A percentile compares a stretch with the other conserved stretches of the same genome.
Conservation (phyloP, 2,113 vertebrate species). For the Pseudorasbora parva region DNA sequence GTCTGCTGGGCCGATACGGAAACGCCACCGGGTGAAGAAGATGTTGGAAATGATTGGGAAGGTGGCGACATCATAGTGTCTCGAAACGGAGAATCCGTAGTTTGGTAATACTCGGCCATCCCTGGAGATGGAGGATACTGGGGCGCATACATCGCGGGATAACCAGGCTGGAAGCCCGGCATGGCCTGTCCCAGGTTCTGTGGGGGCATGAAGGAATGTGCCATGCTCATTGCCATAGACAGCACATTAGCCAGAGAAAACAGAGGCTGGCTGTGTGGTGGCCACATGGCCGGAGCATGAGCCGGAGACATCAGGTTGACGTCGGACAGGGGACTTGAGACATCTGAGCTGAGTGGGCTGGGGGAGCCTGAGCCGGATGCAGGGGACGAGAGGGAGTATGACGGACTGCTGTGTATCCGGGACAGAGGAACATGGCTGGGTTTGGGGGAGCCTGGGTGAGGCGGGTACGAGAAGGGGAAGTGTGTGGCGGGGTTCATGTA, state of each 20-base stretch:
- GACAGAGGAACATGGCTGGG: slow-evolving; percentile 66
- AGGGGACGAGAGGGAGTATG: slow-evolving; percentile 58
- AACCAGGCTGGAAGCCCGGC: slow-evolving; percentile 45
- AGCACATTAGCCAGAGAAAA: slow-evolving; percentile 90
- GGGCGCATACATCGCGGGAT: slow-evolving; percentile 48
- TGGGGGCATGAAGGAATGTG: slow-evolving; percentile 86
- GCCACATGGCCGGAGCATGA: slow-evolving; percentile 67
- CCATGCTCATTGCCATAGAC: slow-evolving; percentile 95
- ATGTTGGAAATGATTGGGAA: background rate
- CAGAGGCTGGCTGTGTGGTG: slow-evolving; percentile 75
- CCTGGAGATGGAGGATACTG: slow-evolving; percentile 22
- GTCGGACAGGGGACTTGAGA: slow-evolving; percentile 47
- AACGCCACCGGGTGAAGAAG: background rate
- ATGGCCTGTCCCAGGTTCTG: slow-evolving; percentile 61
- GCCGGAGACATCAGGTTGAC: slow-evolving; percentile 59
- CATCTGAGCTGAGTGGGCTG: slow-evolving; percentile 49
- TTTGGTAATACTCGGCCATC: slow-evolving; percentile 24
- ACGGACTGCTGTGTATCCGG: slow-evolving; percentile 70
- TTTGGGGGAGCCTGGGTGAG: slow-evolving; percentile 64
- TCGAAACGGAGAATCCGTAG: slow-evolving; percentile 37
- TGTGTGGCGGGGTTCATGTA: slow-evolving; percentile 68
- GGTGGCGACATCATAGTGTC: slow-evolving; percentile 4
- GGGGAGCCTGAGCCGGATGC: slow-evolving; percentile 65
- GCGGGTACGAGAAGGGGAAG: slow-evolving; percentile 74
- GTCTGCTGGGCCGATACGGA: slow-evolving; percentile 13